phyloP scores from a whole-genome alignment of 2,113 vertebrate genomes.

The Hyperopisus bebe region DNA sequence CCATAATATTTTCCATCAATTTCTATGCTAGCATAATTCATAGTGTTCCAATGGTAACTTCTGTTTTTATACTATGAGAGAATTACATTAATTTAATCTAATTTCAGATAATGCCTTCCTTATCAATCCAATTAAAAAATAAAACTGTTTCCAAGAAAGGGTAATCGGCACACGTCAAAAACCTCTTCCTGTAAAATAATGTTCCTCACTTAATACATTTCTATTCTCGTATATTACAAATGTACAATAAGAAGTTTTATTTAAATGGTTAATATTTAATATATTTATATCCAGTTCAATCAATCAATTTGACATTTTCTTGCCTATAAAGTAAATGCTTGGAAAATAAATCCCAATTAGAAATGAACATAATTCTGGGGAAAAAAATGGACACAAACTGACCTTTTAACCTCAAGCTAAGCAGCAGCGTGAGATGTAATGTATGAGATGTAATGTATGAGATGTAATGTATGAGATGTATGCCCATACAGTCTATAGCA shows the following conservation, averaged over 20 bases:
- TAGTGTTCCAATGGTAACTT: not conserved
- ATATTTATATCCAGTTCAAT: not conserved
- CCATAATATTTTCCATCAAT: not conserved
- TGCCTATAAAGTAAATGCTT: not conserved
- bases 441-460: not conserved
- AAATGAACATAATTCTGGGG: not conserved
- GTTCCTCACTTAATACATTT: not conserved
- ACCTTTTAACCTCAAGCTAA: not conserved
- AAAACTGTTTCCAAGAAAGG: constrained; percentile 7
- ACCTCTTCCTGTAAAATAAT: not conserved
- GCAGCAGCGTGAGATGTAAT: not conserved
- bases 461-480: too few relatives aligned
- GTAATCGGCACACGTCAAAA: not conserved
- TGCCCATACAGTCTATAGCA: constrained; percentile 42
- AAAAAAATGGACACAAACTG: not conserved
- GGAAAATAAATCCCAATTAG: not conserved
- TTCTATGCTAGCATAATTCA: not conserved
- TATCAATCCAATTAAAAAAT: not conserved
- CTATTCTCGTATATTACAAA: not conserved
- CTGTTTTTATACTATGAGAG: not conserved
- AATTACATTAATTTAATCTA: constrained; percentile 13
- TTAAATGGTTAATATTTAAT: not conserved
- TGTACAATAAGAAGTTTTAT: not conserved
- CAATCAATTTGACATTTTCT: not conserved
- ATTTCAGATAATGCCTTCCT: constrained; percentile 14